These are phyloP conservation scores for Grapholita molesta DNA, from an alignment of 1,140 invertebrate genomes.

Conservation along the genomic window DNA sequence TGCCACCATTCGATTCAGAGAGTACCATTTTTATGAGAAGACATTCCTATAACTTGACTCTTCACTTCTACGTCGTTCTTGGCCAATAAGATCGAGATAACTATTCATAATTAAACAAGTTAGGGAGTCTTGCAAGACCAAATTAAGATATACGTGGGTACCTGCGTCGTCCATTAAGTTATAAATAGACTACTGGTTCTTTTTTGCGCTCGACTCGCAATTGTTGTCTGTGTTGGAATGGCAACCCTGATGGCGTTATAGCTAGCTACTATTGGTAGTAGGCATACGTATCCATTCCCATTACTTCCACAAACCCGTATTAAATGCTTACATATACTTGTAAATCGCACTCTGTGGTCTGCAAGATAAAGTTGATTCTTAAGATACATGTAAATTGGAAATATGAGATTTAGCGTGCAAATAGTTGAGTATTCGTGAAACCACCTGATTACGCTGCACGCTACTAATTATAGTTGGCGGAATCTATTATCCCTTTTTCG, in stretches of 20 bases:
- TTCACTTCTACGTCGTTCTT: too few relatives aligned
- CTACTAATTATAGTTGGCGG: slow-evolving; percentile 18
- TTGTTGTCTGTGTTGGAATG: background rate
- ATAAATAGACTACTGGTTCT: background rate
- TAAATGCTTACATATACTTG: background rate
- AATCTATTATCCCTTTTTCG: background rate
- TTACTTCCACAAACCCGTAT: background rate
- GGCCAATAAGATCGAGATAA: too few relatives aligned
- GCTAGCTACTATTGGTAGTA: background rate
- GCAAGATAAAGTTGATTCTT: background rate
- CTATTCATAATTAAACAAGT: too few relatives aligned
- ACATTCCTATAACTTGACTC: too few relatives aligned
- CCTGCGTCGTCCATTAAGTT: background rate
- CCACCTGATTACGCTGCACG: slow-evolving; percentile 23
- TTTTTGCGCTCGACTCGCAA: background rate
- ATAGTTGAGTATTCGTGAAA: slow-evolving; percentile 20
- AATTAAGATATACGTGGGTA: background rate
- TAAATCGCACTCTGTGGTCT: background rate
- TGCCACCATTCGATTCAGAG: too few relatives aligned
- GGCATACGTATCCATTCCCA: background rate
- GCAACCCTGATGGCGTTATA: background rate
- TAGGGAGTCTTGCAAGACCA: too few relatives aligned
- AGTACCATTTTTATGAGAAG: too few relatives aligned
- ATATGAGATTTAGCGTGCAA: background rate
- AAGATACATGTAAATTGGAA: background rate